These are phyloP conservation scores for Trissoscelio sp. DNA, from an alignment of 2,888 invertebrate species.

Conservation along the genomic window DNA sequence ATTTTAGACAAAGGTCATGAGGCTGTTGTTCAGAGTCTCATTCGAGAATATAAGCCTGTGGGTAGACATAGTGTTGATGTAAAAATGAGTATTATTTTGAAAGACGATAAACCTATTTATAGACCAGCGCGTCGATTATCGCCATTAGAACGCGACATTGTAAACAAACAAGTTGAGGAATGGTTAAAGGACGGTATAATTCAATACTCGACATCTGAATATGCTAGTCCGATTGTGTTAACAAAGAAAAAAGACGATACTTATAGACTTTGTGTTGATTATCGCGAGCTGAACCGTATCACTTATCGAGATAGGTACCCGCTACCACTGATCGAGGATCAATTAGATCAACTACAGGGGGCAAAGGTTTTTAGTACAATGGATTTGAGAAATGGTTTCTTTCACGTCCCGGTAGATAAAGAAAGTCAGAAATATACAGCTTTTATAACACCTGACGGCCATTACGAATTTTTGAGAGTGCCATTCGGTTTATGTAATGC, in stretches of 20 bases:
- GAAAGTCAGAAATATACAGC: too few species aligned
- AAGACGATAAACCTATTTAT: not conserved
- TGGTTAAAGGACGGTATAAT: slow-evolving; percentile 35
- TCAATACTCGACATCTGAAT: slow-evolving; percentile 6
- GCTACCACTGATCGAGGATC: not conserved
- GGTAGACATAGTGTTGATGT: not conserved
- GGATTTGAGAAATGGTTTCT: too few species aligned
- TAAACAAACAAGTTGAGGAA: slow-evolving; percentile 34
- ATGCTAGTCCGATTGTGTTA: slow-evolving; percentile 39
- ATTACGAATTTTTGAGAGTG: too few species aligned
- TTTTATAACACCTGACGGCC: too few species aligned
- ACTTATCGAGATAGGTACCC: not conserved
- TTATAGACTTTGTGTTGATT: not conserved
- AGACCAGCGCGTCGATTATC: not conserved
- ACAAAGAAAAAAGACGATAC: slow-evolving; percentile 52
- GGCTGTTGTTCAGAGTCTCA: not conserved
- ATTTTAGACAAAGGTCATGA: not conserved
- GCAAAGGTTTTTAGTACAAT: too few species aligned
- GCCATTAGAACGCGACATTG: slow-evolving; percentile 25
- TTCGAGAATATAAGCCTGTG: not conserved
- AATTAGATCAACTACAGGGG: too few species aligned
- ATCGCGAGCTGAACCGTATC: not conserved
- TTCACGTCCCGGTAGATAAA: too few species aligned
- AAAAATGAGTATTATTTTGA: not conserved
- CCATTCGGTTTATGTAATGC: too few species aligned